Evolutionary conservation across 2,888 invertebrate genomes (phyloP).

Genomic region (Osmoderma eremita): DNA sequence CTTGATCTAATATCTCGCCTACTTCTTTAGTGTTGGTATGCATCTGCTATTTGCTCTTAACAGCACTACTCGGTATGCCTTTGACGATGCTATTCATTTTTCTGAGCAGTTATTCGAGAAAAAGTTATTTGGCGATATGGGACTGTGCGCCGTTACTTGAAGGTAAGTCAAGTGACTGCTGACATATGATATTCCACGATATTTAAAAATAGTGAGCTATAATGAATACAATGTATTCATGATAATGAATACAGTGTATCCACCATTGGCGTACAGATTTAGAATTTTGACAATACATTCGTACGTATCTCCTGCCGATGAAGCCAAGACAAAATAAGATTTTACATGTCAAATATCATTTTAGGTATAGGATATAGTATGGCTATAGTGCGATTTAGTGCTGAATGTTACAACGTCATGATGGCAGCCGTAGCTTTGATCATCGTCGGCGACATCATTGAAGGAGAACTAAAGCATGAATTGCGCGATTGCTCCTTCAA

Average conservation of each 20-base stretch:
- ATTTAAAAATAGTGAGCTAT: neutral
- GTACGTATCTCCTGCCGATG: too few relatives aligned
- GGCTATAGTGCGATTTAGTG: slow-evolving; percentile 16
- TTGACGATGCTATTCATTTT: slow-evolving; percentile 37
- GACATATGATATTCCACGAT: too few relatives aligned
- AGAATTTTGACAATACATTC: too few relatives aligned
- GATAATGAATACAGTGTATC: too few relatives aligned
- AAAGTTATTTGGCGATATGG: slow-evolving; percentile 36
- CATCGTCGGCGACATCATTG: neutral
- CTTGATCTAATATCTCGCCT: neutral
- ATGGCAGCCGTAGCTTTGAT: slow-evolving; percentile 13
- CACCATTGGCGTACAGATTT: too few relatives aligned
- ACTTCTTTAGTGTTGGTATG: slow-evolving; percentile 24
- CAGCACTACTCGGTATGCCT: slow-evolving; percentile 35
- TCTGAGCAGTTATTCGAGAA: slow-evolving; percentile 39
- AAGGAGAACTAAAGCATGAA: neutral
- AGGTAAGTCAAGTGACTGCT: slow-evolving; percentile 22
- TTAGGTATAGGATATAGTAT: slow-evolving; percentile 38
- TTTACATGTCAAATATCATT: slow-evolving; percentile 4
- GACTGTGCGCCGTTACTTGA: slow-evolving; percentile 36
- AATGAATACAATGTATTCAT: too few relatives aligned
- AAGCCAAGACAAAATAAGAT: too few relatives aligned
- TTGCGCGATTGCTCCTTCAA: neutral
- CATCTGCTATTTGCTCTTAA: slow-evolving; percentile 23
- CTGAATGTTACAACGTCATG: slow-evolving; percentile 28